Evolutionary conservation across 2,888 invertebrate species (phyloP), one percentile per base, ranked within the genome.

Genomic region (Limulus polyphemus): DNA sequence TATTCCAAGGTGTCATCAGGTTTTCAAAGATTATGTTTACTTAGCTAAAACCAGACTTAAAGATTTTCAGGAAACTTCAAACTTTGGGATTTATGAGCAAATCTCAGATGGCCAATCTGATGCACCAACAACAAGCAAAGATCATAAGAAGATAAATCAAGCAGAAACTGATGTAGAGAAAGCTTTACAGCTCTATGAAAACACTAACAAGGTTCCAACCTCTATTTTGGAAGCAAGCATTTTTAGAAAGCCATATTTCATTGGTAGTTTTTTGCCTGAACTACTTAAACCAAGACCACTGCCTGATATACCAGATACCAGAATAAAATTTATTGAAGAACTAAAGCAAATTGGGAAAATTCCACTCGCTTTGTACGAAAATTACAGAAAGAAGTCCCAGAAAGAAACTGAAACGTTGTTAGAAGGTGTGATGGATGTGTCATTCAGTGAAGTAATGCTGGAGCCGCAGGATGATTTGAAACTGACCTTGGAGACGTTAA

Each of bases 311-410:
- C 54, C 54, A 13, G 54, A 54, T 54, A 54, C 54, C 4, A 7
- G 32, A 54, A 32, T 54, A 11, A 54, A 54, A 14, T 54, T 54
- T n/a, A 54, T 54, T 17, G 54, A 54, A 11, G 54, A 54, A 54
- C 32, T 54, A 14, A 54, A 54, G 7, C 32, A 32, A 32, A 32
- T 32, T 32, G 32, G 32, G 7, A 32, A 32, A 32, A 32, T 32
- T 32, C 32, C 32, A 32, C 32, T 32, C 32, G 7, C 3, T 32
- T 32, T 32, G 32, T 32, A 32, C 7, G 32, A 32, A 32, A 32
- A 32, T 32, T 32, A 32, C 32, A 32, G 32, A 32, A 32, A 32
- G 32, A 32, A 32, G 7, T 32, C 32, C 7, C 5, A 1, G 7
- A 32, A 32, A 32, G 32, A 32, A 32, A 32, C 32, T 32, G 32